Conservation (phyloP, 2,113 vertebrate species). For the Felis chaus region DNA sequence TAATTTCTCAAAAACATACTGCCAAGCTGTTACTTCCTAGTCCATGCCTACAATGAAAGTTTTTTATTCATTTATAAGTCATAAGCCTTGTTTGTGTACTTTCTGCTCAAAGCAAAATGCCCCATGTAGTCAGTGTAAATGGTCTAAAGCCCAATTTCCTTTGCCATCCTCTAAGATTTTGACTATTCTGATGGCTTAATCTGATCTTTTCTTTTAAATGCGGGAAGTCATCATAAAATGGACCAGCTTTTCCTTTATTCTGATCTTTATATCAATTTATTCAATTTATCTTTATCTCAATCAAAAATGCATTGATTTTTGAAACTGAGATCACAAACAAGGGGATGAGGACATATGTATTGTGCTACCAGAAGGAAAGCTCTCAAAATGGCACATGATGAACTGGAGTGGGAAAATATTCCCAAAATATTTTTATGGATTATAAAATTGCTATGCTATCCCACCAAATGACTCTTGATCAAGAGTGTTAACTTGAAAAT, state of each 20-base stretch:
- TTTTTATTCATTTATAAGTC: constrained; percentile 40
- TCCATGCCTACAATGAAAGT: not conserved
- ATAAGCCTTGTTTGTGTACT: not conserved
- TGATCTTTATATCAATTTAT: constrained; percentile 14
- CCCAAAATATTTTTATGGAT: not conserved
- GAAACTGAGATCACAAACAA: not conserved
- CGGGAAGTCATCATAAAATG: constrained; percentile 28
- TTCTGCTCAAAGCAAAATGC: constrained; percentile 36
- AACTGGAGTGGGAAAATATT: not conserved
- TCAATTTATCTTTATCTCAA: not conserved
- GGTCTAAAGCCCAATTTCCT: constrained; percentile 20
- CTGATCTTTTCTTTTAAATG: constrained; percentile 18
- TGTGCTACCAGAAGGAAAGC: not conserved
- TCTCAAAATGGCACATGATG: not conserved
- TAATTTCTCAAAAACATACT: constrained; percentile 46
- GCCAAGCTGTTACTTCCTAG: constrained; percentile 34
- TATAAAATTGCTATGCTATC: not conserved
- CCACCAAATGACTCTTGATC: not conserved
- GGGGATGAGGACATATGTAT: not conserved
- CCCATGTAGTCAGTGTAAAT: not conserved
- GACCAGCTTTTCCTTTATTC: not conserved
- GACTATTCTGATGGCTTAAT: not conserved
- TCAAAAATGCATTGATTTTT: constrained; percentile 28
- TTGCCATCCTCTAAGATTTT: constrained; percentile 32
- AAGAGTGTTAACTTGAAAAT: not conserved